Evolutionary conservation across 1,140 invertebrate species (phyloP).

Genomic region (Chlorops oryzae): DNA sequence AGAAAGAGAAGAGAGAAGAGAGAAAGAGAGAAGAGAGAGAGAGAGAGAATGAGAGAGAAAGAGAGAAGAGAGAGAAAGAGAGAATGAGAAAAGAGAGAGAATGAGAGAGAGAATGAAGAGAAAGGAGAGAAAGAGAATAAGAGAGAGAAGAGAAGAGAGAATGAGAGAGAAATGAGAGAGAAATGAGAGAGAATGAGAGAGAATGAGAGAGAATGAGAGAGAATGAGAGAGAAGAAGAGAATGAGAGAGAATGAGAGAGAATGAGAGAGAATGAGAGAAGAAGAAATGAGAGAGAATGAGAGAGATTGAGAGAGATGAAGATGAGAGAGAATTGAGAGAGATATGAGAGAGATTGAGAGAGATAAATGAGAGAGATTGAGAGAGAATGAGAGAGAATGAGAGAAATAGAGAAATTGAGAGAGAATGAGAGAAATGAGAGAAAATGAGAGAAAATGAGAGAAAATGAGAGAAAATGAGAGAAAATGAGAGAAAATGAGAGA

Average conservation of each 20-base stretch:
- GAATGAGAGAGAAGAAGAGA: background rate
- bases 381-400: background rate
- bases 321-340: background rate
- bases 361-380: background rate
- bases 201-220: background rate
- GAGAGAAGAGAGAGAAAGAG: background rate
- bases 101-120: background rate
- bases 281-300: background rate
- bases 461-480: background rate
- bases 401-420: background rate
- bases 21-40: background rate
- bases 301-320: background rate
- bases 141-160: background rate
- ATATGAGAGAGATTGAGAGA: background rate
- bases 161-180: background rate
- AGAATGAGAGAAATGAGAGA: background rate
- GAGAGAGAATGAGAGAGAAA: background rate
- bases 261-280: background rate
- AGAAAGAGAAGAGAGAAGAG: background rate
- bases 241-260: background rate
- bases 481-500: background rate
- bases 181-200: background rate
- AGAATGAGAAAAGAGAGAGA: background rate
- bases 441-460: too few species aligned
- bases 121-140: background rate